phyloP scores from a whole-genome alignment of 1,140 invertebrate genomes.

The Ceratoteleas bidentatus region DNA sequence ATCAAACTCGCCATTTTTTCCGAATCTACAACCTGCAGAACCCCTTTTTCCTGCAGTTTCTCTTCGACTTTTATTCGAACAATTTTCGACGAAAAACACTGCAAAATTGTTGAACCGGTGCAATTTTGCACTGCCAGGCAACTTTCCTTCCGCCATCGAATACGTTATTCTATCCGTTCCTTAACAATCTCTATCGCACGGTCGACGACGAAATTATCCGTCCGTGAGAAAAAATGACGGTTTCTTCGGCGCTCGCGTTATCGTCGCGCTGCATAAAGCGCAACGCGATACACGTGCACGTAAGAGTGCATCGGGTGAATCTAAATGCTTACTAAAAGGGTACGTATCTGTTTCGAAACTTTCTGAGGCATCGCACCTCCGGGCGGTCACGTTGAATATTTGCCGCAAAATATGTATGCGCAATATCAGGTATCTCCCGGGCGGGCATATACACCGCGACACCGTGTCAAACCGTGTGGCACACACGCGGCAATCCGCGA shows the following conservation, averaged over 20 bases:
- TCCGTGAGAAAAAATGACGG: background rate
- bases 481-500: constrained; percentile 28
- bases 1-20: too few relatives aligned
- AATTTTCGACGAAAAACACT: too few relatives aligned
- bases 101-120: too few relatives aligned
- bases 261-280: constrained; percentile 34
- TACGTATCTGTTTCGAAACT: constrained; percentile 66
- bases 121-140: too few relatives aligned
- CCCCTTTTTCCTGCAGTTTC: too few relatives aligned
- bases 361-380: constrained; percentile 64
- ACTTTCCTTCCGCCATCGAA: too few relatives aligned
- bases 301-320: constrained; percentile 33
- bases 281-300: constrained; percentile 47
- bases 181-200: background rate
- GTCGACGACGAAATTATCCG: background rate
- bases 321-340: constrained; percentile 55
- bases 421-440: constrained; percentile 46
- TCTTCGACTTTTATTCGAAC: too few relatives aligned
- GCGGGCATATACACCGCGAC: constrained; percentile 34
- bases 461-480: constrained; percentile 46
- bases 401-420: constrained; percentile 65
- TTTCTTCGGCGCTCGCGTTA: constrained; percentile 42
- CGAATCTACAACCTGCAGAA: too few relatives aligned
- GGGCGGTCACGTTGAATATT: constrained; percentile 70
- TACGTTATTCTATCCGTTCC: too few relatives aligned